Percentiles rank a stretch among this genome's conserved stretches.
Evolutionary conservation across 2,888 invertebrate genomes (phyloP).

Genomic region (Drosophila villosipedis): DNA sequence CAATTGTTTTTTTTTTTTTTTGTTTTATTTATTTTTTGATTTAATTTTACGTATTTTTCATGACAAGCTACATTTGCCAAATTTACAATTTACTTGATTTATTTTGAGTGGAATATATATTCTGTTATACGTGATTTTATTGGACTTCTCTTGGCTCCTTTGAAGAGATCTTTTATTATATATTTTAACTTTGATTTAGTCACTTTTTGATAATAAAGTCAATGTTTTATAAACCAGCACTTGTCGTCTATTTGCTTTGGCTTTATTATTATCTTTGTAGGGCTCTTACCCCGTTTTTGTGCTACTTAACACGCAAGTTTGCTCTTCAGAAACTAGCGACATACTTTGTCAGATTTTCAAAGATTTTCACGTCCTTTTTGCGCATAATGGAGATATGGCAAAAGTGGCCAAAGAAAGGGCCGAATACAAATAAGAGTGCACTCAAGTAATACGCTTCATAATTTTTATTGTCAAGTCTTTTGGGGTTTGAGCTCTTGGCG

Average conservation of each 20-base stretch:
- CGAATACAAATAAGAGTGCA: slow-evolving; percentile 75
- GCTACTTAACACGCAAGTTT: slow-evolving; percentile 78
- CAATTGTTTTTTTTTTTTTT: background rate
- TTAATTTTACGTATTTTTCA: background rate
- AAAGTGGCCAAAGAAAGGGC: slow-evolving; percentile 60
- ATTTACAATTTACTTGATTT: background rate
- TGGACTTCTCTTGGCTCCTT: background rate
- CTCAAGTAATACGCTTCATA: slow-evolving; percentile 83
- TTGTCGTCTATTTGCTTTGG: background rate
- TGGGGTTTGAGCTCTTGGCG: slow-evolving; percentile 64
- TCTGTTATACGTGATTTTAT: background rate
- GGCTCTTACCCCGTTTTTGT: slow-evolving; percentile 60
- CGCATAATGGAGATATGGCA: slow-evolving; percentile 25
- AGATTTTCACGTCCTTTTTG: slow-evolving; percentile 48
- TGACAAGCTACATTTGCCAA: background rate
- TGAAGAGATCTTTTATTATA: background rate
- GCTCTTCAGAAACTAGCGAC: slow-evolving; percentile 76
- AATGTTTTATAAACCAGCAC: background rate
- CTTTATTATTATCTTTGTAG: slow-evolving; percentile 46
- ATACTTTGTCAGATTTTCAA: slow-evolving; percentile 65
- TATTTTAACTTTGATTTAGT: accelerated
- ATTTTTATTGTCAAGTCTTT: slow-evolving; percentile 82
- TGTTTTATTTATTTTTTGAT: background rate
- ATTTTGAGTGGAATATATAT: background rate
- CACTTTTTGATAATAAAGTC: background rate